A percentile compares a stretch with the other conserved stretches of the same genome.
phyloP scores from a whole-genome alignment of 2,888 invertebrate genomes.

The Agonopterix alstromeriana region DNA sequence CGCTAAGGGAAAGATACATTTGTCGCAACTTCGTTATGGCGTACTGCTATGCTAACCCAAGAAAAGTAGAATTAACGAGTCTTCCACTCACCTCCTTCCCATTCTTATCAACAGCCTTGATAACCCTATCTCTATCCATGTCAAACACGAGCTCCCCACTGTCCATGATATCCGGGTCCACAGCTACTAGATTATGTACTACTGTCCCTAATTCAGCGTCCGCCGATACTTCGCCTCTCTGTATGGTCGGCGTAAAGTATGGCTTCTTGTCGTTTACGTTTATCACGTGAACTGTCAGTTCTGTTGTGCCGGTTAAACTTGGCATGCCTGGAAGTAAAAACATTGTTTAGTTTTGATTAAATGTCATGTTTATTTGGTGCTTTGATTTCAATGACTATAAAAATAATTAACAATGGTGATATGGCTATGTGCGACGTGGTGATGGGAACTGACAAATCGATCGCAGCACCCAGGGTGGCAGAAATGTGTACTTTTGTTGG shows the following conservation, averaged over 20 bases:
- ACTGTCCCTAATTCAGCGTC: slow-evolving; percentile 84
- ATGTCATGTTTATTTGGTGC: no score
- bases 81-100: slow-evolving; percentile 80
- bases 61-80: not conserved
- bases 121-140: slow-evolving; percentile 79
- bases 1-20: no score
- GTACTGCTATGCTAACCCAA: no score
- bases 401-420: no score
- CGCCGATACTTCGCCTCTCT: slow-evolving; percentile 87
- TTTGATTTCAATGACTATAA: no score
- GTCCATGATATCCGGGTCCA: slow-evolving; percentile 87
- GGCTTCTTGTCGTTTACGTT: slow-evolving; percentile 94
- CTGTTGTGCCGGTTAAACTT: slow-evolving; percentile 87
- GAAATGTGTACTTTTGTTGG: no score
- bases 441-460: no score
- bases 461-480: no score
- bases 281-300: slow-evolving; percentile 85
- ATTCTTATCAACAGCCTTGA: slow-evolving; percentile 89
- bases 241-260: slow-evolving; percentile 86
- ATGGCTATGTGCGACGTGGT: no score
- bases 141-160: slow-evolving; percentile 81
- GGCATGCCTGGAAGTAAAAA: slow-evolving; percentile 79
- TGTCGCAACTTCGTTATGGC: no score
- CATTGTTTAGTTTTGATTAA: not conserved
- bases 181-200: slow-evolving; percentile 83